Evolutionary conservation across 2,888 invertebrate genomes (phyloP), one percentile per base, ranked within the genome.

Genomic region (Odontocolon sp.): DNA sequence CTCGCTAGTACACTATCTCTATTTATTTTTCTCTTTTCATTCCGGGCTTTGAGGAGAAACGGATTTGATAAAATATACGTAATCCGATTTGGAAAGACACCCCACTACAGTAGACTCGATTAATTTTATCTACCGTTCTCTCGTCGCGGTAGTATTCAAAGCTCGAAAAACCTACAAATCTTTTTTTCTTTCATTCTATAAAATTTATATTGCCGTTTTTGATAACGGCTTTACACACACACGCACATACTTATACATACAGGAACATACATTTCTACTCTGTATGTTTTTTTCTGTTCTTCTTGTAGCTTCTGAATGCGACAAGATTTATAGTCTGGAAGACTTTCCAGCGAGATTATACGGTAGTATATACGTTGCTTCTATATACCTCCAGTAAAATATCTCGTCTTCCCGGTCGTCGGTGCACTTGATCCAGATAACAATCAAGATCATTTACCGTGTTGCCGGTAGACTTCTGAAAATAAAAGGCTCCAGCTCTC

Each of bases 131-230:
- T 69, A 45, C 52, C 26, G 40, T 64, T 68, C 68, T 50, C 61
- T 50, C 42, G 40, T 66, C 57, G 57, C 57, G 70, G 68, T 70
- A 78, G 78, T 80, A 80, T 81, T 80, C 80, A 80, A 59, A 69
- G 47, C 28, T 38, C 8, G 23, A 36, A 2, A 36, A 36, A 5
- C 8, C 8, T 36, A 52, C n/a, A 31, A 31, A 59, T 8, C 4
- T 23, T 36, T 38, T 31, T 56, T 31, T 31, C 28, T 21, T 4
- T 21, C 21, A 47, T 33, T 33, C 16, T 31, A 50, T 21, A 47
- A 63, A 23, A 63, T 63, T 63, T 50, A 33, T 11, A 21, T 63
- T 21, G 23, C 23, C 11, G 31, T 3, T 42, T 23, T 45, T 28
- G 28, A 59, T 31, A 16, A 38, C n/a, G 56, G 21, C n/a, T 23